Base-by-base conservation (phyloP, 2,113 vertebrate species). In the Amphiprion percula region DNA sequence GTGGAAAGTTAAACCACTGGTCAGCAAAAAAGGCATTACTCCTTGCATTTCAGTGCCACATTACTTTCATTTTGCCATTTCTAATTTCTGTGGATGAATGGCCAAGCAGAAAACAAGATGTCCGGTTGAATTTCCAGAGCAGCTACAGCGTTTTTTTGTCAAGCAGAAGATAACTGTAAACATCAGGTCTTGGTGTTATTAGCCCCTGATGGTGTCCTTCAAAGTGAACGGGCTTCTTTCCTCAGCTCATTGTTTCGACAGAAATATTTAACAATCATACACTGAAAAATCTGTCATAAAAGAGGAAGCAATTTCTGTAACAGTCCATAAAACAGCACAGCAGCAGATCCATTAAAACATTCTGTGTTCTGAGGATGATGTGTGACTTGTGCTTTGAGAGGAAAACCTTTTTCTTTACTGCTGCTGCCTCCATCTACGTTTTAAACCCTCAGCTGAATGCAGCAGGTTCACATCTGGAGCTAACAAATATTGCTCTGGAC, bases 261-360 rank as follows among this genome's bases (percentile, higher is more conserved):
- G 63, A 60, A 75, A 55, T 78, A 56, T 67, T 80, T 23, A 78
- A 83, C 68, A 30, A 21, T 72, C 78, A 1, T 24, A 16, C 37
- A 46, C 58, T 70, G 56, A 76, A 66, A 47, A 50, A 67, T 52
- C 44, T 67, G 63, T 54, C 68, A 33, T 33, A 14, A 74, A 37
- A 44, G 62, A 62, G 44, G 23, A 73, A 67, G 56, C 41, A 9
- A 47, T 83, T 72, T 68, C 68, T 72, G 26, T 62, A 59, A 74
- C 75, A 37, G 74, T 47, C 50, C 52, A n/a, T 68, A 65, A 78
- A 76, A 23, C 66, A 33, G 21, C n/a, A 46, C 53, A 54, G 72
- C 55, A 30, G 21, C 69, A 46, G 62, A 80, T 77, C 76, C 47
- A 71, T 81, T 77, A 79, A 62, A 76, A 39, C 70, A n/a, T 47